These are phyloP conservation scores for Yasuhikotakia modesta DNA, from an alignment of 2,797 vertebrate species.

Conservation along the genomic window DNA sequence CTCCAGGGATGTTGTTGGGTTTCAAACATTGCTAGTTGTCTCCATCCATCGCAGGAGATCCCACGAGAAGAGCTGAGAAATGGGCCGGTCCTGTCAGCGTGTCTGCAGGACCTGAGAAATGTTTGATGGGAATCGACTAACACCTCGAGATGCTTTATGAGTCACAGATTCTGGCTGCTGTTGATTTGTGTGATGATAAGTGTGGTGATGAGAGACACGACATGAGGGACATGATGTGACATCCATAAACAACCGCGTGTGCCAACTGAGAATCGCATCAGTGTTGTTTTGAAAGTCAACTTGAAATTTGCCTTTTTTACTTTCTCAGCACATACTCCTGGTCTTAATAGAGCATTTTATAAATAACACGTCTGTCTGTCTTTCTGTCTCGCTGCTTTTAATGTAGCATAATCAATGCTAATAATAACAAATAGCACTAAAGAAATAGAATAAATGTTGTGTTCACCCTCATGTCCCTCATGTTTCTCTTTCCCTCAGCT, in stretches of 20 bases:
- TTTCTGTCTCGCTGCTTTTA: too few relatives aligned
- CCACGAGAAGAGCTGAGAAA: constrained; percentile 62
- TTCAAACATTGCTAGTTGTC: constrained; percentile 56
- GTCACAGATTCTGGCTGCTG: constrained; percentile 57
- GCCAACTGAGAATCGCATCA: too few relatives aligned
- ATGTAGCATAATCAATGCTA: too few relatives aligned
- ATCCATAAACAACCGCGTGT: neutral
- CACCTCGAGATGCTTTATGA: constrained; percentile 51
- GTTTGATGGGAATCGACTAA: constrained; percentile 38
- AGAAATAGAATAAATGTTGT: too few relatives aligned
- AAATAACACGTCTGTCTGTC: too few relatives aligned
- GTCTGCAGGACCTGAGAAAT: constrained; percentile 62
- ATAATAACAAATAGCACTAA: too few relatives aligned
- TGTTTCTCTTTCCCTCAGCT: too few relatives aligned
- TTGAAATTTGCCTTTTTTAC: too few relatives aligned
- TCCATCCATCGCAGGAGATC: constrained; percentile 57
- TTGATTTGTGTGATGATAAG: constrained; percentile 74
- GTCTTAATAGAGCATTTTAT: too few relatives aligned
- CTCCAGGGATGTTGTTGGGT: constrained; percentile 39
- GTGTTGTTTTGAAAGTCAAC: too few relatives aligned
- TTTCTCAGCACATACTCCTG: too few relatives aligned
- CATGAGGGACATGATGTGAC: neutral
- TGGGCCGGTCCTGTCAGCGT: constrained; percentile 63
- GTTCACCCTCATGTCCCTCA: too few relatives aligned
- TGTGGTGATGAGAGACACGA: constrained; percentile 66